Conservation (phyloP, 2,113 vertebrate genomes). For the Fulmarus glacialis region DNA sequence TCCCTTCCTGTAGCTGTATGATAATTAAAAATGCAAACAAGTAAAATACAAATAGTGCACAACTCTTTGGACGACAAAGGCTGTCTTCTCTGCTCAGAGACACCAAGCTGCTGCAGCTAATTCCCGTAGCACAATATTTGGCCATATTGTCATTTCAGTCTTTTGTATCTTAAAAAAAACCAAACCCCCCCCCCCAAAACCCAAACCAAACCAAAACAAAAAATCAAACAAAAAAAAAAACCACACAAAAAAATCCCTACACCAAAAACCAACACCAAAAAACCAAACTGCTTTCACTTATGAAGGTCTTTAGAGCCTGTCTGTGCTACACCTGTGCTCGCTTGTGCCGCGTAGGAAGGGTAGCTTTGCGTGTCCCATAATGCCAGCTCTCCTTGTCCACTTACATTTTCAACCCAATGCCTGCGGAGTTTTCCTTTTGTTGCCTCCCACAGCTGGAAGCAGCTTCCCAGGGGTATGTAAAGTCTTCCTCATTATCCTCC, state of each 20-base stretch:
- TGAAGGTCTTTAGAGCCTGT: not conserved
- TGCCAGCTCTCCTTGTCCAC: not conserved
- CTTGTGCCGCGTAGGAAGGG: not conserved
- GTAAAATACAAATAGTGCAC: not conserved
- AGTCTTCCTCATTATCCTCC: not conserved
- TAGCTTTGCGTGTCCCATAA: not conserved
- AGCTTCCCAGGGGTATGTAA: not conserved
- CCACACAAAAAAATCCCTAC: not conserved
- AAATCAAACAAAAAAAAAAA: too few species aligned
- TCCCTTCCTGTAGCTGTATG: not conserved
- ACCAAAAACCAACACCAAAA: not conserved
- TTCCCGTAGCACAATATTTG: rapidly evolving
- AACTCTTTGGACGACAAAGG: not conserved
- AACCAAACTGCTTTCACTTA: not conserved
- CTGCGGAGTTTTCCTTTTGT: not conserved
- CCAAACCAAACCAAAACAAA: not conserved
- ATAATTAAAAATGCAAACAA: not conserved
- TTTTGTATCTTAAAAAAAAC: not conserved
- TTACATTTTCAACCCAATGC: rapidly evolving
- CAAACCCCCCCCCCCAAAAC: too few species aligned
- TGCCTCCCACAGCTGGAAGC: not conserved
- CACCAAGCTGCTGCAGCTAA: not conserved
- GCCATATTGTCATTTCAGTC: not conserved
- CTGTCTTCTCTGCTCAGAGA: not conserved
- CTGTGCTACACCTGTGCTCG: not conserved